Evolutionary conservation across 2,888 invertebrate genomes (phyloP).

Genomic region (Oithona nana): DNA sequence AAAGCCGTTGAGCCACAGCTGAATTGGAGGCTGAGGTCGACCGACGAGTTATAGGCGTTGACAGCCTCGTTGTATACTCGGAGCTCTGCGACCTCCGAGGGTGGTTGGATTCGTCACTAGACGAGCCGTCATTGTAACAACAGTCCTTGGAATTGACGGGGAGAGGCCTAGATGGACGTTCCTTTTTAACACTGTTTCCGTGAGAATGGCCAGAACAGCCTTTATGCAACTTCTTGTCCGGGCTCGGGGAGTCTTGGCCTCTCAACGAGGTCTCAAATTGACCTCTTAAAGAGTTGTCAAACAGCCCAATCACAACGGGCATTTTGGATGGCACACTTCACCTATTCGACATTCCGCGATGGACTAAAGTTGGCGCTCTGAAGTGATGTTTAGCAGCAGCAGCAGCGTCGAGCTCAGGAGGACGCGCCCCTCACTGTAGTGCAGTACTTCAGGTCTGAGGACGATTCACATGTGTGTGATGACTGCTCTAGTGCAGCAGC

Average conservation of each 20-base stretch:
- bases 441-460: no score
- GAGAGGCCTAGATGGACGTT: conserved; percentile 14
- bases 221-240: conserved; percentile 34
- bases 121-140: not conserved
- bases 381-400: no score
- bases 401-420: no score
- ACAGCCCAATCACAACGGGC: conserved; percentile 18
- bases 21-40: not conserved
- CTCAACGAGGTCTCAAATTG: conserved; percentile 22
- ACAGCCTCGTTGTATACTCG: not conserved
- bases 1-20: conserved; percentile 32
- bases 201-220: conserved; percentile 56
- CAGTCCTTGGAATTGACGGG: not conserved
- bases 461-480: no score
- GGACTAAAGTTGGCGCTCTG: not conserved
- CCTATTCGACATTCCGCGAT: not conserved
- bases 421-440: no score
- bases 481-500: no score
- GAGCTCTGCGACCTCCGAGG: not conserved
- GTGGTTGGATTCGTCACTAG: conserved; percentile 2
- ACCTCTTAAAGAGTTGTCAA: conserved; percentile 21
- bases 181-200: conserved; percentile 45
- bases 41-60: not conserved
- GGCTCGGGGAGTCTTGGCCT: conserved; percentile 19
- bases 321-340: no score